Base-by-base conservation (phyloP, 2,113 vertebrate genomes). In the Dicerorhinus sumatrensis region DNA sequence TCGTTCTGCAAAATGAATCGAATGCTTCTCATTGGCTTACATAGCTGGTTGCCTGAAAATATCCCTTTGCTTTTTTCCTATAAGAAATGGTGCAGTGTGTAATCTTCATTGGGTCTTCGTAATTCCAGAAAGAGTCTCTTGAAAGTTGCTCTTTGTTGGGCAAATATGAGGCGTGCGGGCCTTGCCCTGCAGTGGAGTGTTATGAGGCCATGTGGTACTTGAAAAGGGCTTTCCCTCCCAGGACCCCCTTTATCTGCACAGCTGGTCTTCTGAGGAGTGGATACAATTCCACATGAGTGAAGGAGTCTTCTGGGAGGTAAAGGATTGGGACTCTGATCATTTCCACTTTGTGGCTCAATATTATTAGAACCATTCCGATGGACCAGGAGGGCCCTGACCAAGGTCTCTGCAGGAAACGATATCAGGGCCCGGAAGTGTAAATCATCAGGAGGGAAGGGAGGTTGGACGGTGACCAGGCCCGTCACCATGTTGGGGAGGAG, bases 401-500 rank as follows among this genome's bases (percentile, higher is more conserved):
- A 8, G 11, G 16, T 51, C 33, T 70, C 29, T 6, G 14, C 21
- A 27, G 42, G 33, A 33, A 11, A 21, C 48, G 31, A 16, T 11
- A 33, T 18, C 2, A 1, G 33, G 48, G 16, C 23, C 39, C 39
- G 9, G 4, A 27, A 5, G 36, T 21, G 2, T 21, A 29, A 33
- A 20, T 42, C 4, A 0, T 14, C 54, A 27, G 2, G 9, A 51
- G 13, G 33, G 42, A 54, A 39, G 25, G 27, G 10, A 70, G 18
- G 11, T 3, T 21, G 25, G 23, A 8, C 18, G 5, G 23, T 5
- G 23, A 16, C 13, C 9, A 56, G 39, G 21, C 8, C 62, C 0
- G 1, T 5, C 33, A 13, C 6, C 14, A 7, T 14, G 2, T 6
- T 1, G 33, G 6, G 12, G 48, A 48, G 39, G 25, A 11, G 13